Evolutionary conservation across 2,113 vertebrate species (phyloP).

Genomic region (Cynopterus brachyotis): DNA sequence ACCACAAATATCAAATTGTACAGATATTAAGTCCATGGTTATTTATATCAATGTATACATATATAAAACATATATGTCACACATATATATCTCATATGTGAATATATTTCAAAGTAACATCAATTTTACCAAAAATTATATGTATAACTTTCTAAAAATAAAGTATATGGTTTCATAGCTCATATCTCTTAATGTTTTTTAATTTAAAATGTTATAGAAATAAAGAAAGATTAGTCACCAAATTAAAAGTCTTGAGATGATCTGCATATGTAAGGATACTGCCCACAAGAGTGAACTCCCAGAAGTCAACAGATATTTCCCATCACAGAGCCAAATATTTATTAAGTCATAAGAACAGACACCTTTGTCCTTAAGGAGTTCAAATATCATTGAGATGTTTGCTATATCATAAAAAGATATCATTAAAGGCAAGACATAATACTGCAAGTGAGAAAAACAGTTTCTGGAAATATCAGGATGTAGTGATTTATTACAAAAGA

Average conservation of each 20-base stretch:
- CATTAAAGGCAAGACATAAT: not conserved
- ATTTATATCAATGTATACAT: not conserved
- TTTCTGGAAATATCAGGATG: not conserved
- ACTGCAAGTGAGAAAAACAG: not conserved
- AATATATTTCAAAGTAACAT: not conserved
- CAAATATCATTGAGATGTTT: not conserved
- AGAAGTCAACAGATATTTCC: not conserved
- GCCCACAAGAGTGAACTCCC: not conserved
- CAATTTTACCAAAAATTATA: not conserved
- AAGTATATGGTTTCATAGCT: not conserved
- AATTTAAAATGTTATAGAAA: not conserved
- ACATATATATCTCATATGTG: not conserved
- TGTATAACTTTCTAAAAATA: not conserved
- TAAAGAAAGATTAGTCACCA: not conserved
- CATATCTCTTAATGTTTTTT: not conserved
- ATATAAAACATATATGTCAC: not conserved
- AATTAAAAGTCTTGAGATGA: not conserved
- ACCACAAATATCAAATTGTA: not conserved
- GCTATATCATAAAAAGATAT: not conserved
- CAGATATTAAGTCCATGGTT: not conserved
- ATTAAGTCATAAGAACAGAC: not conserved
- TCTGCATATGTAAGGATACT: no score
- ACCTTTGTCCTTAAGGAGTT: not conserved
- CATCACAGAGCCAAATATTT: not conserved
- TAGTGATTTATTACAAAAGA: not conserved